These are phyloP conservation scores for Frankliniella fusca DNA, from an alignment of 2,888 invertebrate species.

Conservation along the genomic window DNA sequence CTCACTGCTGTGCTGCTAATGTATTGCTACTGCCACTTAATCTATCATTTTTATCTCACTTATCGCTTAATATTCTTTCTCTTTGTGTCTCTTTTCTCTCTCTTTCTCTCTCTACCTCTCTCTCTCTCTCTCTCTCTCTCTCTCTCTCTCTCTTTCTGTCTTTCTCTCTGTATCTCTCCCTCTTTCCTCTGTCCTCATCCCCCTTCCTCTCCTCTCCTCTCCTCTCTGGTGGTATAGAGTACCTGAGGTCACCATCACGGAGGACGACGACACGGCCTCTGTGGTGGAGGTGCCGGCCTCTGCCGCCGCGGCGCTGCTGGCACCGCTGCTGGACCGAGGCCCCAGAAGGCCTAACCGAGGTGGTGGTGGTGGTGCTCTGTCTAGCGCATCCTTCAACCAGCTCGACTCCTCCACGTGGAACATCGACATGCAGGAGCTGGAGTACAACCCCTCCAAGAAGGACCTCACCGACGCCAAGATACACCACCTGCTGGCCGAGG, in stretches of 20 bases:
- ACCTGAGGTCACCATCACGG: slow-evolving; percentile 23
- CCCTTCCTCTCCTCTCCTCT: not conserved
- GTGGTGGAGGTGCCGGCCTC: slow-evolving; percentile 21
- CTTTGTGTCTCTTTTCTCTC: not conserved
- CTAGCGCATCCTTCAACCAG: slow-evolving; percentile 59
- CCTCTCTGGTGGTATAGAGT: slow-evolving; percentile 6
- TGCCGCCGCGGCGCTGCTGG: not conserved
- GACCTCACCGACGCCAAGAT: slow-evolving; percentile 91
- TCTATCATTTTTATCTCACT: not conserved
- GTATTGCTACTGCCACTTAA: not conserved
- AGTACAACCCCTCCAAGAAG: slow-evolving; percentile 87
- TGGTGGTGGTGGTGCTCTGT: not conserved
- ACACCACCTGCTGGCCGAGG: slow-evolving; percentile 86
- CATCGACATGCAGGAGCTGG: slow-evolving; percentile 88
- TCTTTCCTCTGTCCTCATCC: not conserved
- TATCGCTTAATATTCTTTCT: slow-evolving; percentile 23
- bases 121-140: not conserved
- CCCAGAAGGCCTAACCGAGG: not conserved
- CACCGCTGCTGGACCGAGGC: not conserved
- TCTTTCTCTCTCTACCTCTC: not conserved
- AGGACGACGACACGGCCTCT: slow-evolving; percentile 18
- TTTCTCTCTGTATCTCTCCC: not conserved
- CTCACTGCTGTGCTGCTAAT: not conserved
- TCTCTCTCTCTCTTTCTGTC: not conserved
- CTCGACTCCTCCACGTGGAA: slow-evolving; percentile 82